phyloP scores from a whole-genome alignment of 2,113 vertebrate species.

The Brachionichthys hirsutus region DNA sequence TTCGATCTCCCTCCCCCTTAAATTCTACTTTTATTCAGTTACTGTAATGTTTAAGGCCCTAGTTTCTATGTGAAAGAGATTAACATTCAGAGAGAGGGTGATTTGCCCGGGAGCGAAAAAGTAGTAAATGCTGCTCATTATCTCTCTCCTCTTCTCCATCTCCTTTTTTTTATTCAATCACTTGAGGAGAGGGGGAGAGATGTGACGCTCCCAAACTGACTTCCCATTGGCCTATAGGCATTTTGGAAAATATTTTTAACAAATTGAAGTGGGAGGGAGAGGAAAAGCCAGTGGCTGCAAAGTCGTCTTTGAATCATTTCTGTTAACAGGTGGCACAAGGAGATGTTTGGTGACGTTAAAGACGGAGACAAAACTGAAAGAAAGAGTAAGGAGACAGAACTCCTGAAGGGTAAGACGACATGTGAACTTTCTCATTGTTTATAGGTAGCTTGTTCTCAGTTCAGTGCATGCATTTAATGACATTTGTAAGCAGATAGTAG shows the following conservation, averaged over 20 bases:
- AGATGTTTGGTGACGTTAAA: slow-evolving; percentile 29
- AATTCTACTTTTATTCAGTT: slow-evolving; percentile 21
- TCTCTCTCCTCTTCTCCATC: slow-evolving; percentile 24
- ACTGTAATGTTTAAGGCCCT: slow-evolving; percentile 17
- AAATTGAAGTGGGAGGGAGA: slow-evolving; percentile 48
- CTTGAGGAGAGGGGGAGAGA: slow-evolving; percentile 42
- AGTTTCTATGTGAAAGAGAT: slow-evolving; percentile 47
- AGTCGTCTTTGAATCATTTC: slow-evolving; percentile 52
- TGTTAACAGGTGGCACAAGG: slow-evolving; percentile 73
- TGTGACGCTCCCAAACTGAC: slow-evolving; percentile 68
- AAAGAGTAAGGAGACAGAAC: slow-evolving; percentile 19
- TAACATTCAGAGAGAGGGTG: slow-evolving; percentile 1
- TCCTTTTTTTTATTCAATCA: slow-evolving; percentile 39
- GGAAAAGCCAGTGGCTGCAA: slow-evolving; percentile 49
- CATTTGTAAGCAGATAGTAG: not conserved
- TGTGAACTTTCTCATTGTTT: not conserved
- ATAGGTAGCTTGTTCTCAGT: not conserved
- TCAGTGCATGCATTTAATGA: not conserved
- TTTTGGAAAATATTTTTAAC: slow-evolving; percentile 63
- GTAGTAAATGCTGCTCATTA: slow-evolving; percentile 50
- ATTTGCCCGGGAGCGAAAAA: slow-evolving; percentile 28
- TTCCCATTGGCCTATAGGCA: slow-evolving; percentile 73
- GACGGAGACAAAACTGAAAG: slow-evolving; percentile 27
- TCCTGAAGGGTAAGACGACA: slow-evolving; percentile 62
- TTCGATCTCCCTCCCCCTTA: not conserved